phyloP scores from a whole-genome alignment of 2,113 vertebrate species.

The Hymenochirus boettgeri region DNA sequence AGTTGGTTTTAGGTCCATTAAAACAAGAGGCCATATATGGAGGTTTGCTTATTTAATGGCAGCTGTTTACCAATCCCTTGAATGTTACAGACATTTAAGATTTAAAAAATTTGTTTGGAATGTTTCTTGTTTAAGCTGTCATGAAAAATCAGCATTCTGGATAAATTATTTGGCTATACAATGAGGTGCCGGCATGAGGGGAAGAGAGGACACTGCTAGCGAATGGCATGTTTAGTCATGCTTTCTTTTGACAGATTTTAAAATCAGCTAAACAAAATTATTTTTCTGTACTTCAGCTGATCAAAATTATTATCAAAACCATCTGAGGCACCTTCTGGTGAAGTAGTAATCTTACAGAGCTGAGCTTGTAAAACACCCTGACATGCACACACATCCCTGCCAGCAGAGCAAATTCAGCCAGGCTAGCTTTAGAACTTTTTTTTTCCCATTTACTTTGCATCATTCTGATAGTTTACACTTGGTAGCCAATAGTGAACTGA shows the following conservation, averaged over 20 bases:
- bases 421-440: too few species aligned
- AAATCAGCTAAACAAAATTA: constrained; percentile 57
- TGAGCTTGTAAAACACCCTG: constrained; percentile 65
- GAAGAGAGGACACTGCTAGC: constrained; percentile 12
- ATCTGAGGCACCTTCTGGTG: constrained; percentile 72
- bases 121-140: constrained; percentile 9
- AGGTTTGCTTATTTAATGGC: constrained; percentile 52
- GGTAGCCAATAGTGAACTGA: too few species aligned
- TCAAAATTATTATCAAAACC: constrained; percentile 68
- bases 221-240: constrained; percentile 49
- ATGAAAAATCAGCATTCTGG: constrained; percentile 15
- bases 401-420: too few species aligned
- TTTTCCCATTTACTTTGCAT: too few species aligned
- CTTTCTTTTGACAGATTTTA: constrained; percentile 57
- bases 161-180: constrained; percentile 11
- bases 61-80: constrained; percentile 42
- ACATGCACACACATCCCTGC: constrained; percentile 56
- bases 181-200: constrained; percentile 1
- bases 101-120: background rate
- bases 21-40: constrained; percentile 66
- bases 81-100: constrained; percentile 1
- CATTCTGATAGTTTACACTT: too few species aligned
- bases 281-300: constrained; percentile 58
- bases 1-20: constrained; percentile 80
- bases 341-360: constrained; percentile 65